These are phyloP conservation scores for Sebastes iracundus DNA, from an alignment of 2,797 vertebrate genomes.

Conservation along the genomic window DNA sequence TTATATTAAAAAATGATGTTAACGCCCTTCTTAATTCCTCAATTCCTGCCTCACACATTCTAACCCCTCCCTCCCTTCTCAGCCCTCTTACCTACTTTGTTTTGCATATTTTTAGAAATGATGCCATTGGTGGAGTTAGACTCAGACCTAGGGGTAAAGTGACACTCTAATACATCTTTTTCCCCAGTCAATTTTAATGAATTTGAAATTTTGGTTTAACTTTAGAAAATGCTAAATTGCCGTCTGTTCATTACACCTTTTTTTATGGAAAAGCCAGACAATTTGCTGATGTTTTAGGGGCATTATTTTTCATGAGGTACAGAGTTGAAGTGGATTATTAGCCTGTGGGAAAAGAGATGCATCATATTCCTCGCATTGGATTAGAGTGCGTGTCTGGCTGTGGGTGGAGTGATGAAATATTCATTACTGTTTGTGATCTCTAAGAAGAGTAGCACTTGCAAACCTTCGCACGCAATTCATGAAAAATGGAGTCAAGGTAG, in stretches of 20 bases:
- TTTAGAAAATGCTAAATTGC: neutral
- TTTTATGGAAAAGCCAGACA: conserved; percentile 10
- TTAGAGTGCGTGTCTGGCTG: conserved; percentile 80
- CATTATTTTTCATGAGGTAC: conserved; percentile 67
- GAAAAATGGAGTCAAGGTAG: conserved; percentile 64
- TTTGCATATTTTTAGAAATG: neutral
- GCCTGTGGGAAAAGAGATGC: conserved; percentile 80
- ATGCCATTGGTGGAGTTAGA: neutral
- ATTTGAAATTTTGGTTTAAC: neutral
- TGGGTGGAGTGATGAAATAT: conserved; percentile 87
- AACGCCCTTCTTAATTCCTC: neutral
- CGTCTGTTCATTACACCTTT: neutral
- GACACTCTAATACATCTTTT: neutral
- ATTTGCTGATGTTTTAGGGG: conserved; percentile 46
- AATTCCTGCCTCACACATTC: too few relatives aligned
- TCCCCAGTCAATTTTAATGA: neutral
- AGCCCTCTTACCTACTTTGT: neutral
- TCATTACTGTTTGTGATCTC: conserved; percentile 87
- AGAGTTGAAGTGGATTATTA: conserved; percentile 79
- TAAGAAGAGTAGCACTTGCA: conserved; percentile 78
- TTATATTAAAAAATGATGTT: neutral
- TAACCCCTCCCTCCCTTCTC: neutral
- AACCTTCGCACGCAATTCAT: conserved; percentile 79
- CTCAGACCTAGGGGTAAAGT: neutral
- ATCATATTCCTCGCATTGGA: conserved; percentile 85